Conservation (phyloP, 2,797 vertebrate species). For the Taeniopygia guttata region DNA sequence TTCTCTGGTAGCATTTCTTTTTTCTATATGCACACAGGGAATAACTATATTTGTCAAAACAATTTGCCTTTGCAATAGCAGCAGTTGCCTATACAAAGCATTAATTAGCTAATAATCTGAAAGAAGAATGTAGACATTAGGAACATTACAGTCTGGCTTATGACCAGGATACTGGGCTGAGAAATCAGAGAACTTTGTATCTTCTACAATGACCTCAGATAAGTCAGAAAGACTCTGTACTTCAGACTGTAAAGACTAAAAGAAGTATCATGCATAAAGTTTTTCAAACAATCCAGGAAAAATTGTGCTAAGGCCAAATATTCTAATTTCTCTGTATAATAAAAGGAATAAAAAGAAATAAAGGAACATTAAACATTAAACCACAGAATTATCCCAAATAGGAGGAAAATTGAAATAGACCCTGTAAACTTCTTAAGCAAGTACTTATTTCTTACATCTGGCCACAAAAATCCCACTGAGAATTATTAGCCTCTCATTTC, state of each 20-base stretch:
- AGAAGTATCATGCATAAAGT: background rate
- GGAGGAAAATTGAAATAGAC: background rate
- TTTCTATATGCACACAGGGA: background rate
- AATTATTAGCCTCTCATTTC: slow-evolving; percentile 49
- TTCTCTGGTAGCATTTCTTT: background rate
- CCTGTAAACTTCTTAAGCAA: slow-evolving; percentile 8
- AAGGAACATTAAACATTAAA: background rate
- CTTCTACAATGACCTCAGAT: background rate
- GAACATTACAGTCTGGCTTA: background rate
- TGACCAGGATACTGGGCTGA: background rate
- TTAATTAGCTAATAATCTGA: background rate
- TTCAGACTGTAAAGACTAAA: background rate
- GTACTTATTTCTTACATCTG: slow-evolving; percentile 14
- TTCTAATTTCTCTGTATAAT: background rate
- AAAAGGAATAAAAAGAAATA: background rate
- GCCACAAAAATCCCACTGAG: slow-evolving; percentile 40
- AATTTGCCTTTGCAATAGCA: background rate
- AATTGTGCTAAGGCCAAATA: background rate
- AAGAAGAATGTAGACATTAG: background rate
- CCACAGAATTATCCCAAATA: background rate
- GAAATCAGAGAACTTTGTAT: background rate
- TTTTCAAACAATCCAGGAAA: background rate
- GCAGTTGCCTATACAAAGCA: background rate
- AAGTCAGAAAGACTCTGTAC: background rate
- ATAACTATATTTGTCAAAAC: background rate